Base-by-base conservation (phyloP, 2,888 invertebrate genomes). In the Lycia hirtaria region DNA sequence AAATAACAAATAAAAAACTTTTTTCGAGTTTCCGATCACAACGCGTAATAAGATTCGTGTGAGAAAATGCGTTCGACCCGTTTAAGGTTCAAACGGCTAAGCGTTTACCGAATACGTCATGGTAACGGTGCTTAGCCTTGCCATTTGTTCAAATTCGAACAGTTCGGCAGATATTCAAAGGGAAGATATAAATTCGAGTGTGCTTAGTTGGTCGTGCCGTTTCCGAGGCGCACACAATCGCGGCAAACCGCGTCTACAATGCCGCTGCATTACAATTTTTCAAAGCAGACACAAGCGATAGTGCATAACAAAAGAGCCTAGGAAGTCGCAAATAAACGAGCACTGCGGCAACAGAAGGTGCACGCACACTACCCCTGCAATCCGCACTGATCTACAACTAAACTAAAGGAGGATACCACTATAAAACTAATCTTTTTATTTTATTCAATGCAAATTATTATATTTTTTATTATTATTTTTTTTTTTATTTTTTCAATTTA, bases 301-400 rank as follows among this genome's bases (percentile, higher is more conserved):
- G 81, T 80, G 85, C 85, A 76, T 83, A 89, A 90, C 89, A 90
- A 91, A 88, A 87, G 89, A 87, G 85, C 82, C 82, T 84, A 83
- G 85, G 81, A 88, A 89, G 86, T 86, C 85, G 84, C 87, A 88
- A 88, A 88, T 88, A 88, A 89, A 88, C 87, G 88, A 87, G 86
- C 85, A 76, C 77, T 84, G 85, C 82, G 80, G 83, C 78, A 83
- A 81, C 78, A 82, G 72, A 81, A 80, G 77, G 80, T 76, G 78
- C 78, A 83, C 81, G 82, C 83, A 81, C 75, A 68, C 22, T 69
- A 68, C 65, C 69, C 68, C 72, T 72, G 64, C 69, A 64, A 67
- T 68, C 68, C 69, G 65, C 71, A 72, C 67, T 63, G 37, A 56
- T 67, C 65, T 68, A 73, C 65, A 63, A 44, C 62, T 59, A 58